Percentiles rank a stretch among this genome's conserved stretches.
Conservation (phyloP, 1,140 invertebrate genomes). For the Drosophila bocqueti region DNA sequence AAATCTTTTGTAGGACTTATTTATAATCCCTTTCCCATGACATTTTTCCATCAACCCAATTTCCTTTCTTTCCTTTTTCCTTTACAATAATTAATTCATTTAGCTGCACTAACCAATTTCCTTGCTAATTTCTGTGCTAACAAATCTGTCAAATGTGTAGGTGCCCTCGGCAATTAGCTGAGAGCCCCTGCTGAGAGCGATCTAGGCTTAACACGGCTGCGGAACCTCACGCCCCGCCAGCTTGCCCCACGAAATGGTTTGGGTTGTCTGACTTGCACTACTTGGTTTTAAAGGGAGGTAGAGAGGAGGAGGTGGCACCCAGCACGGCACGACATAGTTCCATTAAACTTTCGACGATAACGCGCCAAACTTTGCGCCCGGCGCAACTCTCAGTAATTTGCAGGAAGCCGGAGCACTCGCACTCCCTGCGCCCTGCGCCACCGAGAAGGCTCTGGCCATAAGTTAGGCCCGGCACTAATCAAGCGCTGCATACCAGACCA, state of each 20-base stretch:
- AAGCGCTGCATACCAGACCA: constrained; percentile 63
- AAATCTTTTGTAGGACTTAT: too few species aligned
- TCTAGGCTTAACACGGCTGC: constrained; percentile 29
- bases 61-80: not conserved
- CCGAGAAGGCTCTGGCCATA: constrained; percentile 34
- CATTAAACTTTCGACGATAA: constrained; percentile 76
- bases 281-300: not conserved
- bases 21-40: too few species aligned
- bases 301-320: not conserved
- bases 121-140: constrained; percentile 20
- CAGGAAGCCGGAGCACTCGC: constrained; percentile 40
- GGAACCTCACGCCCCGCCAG: not conserved
- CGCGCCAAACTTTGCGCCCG: constrained; percentile 69
- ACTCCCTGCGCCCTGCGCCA: not conserved
- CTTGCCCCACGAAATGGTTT: not conserved
- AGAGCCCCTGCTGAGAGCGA: constrained; percentile 22
- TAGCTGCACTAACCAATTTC: constrained; percentile 26
- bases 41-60: too few species aligned
- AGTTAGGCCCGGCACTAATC: constrained; percentile 71
- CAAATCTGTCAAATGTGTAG: constrained; percentile 45
- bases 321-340: constrained; percentile 73
- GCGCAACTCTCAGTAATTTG: constrained; percentile 66
- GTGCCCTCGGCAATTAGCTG: constrained; percentile 34
- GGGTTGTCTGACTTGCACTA: constrained; percentile 16
- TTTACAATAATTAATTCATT: constrained; percentile 44